phyloP scores from a whole-genome alignment of 2,113 vertebrate genomes.

The Rhizomys pruinosus region DNA sequence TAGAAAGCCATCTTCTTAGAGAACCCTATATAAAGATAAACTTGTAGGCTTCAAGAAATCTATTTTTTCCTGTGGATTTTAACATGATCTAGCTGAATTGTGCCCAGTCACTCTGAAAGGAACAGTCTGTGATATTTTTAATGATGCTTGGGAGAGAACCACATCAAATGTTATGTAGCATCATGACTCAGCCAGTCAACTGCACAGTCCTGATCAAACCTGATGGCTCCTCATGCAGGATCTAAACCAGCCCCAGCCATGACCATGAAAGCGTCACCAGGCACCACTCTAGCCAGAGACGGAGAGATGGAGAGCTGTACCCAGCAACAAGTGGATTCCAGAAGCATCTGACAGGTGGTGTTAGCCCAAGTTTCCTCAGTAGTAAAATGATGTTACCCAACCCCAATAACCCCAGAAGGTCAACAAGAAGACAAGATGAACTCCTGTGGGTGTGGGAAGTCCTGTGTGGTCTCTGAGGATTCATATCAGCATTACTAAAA shows the following conservation, averaged over 20 bases:
- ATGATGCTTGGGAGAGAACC: background rate
- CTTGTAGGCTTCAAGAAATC: background rate
- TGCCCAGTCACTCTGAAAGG: conserved; percentile 35
- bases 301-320: rapidly evolving
- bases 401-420: background rate
- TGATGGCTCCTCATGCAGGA: background rate
- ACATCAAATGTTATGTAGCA: background rate
- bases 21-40: background rate
- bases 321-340: background rate
- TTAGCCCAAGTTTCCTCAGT: background rate
- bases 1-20: background rate
- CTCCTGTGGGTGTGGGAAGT: background rate
- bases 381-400: background rate
- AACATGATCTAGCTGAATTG: background rate
- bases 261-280: background rate
- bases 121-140: conserved; percentile 46
- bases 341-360: background rate
- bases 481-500: too few relatives aligned
- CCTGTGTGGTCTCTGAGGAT: background rate
- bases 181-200: background rate
- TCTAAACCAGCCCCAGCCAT: background rate
- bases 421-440: background rate
- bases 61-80: conserved; percentile 6
- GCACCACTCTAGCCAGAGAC: background rate
- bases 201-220: background rate